phyloP scores from a whole-genome alignment of 2,113 vertebrate species.

The Ptyas mucosa region DNA sequence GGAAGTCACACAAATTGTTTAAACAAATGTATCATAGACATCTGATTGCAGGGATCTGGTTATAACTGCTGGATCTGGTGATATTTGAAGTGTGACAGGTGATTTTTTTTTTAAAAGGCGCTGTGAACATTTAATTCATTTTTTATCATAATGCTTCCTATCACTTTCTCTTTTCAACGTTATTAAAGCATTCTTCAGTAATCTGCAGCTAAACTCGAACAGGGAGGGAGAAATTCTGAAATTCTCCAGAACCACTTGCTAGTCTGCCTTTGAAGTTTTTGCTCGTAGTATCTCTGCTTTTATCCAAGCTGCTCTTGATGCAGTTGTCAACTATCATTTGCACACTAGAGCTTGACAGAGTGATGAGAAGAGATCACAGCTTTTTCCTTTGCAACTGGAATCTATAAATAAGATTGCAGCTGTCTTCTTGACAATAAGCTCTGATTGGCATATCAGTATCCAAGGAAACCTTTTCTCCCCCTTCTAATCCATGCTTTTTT shows the following conservation, averaged over 20 bases:
- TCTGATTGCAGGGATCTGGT: conserved; percentile 9
- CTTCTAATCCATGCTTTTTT: neutral
- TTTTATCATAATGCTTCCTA: neutral
- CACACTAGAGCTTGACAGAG: conserved; percentile 23
- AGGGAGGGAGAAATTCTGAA: conserved; percentile 1
- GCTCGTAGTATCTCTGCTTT: conserved; percentile 34
- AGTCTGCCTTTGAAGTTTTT: conserved; percentile 39
- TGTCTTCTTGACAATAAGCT: neutral
- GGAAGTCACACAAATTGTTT: neutral
- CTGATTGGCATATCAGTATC: conserved; percentile 1
- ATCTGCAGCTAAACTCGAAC: conserved; percentile 26
- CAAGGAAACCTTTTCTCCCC: neutral
- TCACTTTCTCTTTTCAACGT: conserved; percentile 9
- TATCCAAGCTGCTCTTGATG: neutral
- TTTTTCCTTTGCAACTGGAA: neutral
- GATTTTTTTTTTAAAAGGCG: neutral
- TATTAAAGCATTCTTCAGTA: conserved; percentile 23
- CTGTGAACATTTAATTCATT: conserved; percentile 40
- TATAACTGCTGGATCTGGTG: neutral
- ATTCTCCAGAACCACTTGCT: conserved; percentile 3
- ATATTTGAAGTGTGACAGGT: neutral
- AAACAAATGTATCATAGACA: neutral
- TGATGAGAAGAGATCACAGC: conserved; percentile 23
- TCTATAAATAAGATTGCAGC: neutral
- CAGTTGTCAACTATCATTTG: conserved; percentile 35